phyloP scores from a whole-genome alignment of 2,888 invertebrate genomes.

The Synanthedon tipuliformis region DNA sequence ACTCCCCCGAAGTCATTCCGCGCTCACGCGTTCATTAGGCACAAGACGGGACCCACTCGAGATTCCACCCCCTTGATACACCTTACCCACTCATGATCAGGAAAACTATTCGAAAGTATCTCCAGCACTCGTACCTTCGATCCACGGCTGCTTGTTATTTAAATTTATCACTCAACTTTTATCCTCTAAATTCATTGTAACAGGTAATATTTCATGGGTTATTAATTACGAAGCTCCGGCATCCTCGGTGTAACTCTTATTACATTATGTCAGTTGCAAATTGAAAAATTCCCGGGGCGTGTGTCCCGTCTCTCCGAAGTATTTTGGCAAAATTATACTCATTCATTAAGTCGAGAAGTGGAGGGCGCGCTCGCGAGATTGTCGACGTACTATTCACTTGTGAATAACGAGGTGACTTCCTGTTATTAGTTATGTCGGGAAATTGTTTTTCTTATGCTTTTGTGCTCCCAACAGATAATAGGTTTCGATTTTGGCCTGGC shows the following conservation, averaged over 20 bases:
- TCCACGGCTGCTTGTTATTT: conserved; percentile 55
- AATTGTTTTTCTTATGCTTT: conserved; percentile 59
- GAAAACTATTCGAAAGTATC: conserved; percentile 64
- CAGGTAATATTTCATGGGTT: conserved; percentile 69
- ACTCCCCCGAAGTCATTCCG: conserved; percentile 64
- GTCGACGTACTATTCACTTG: conserved; percentile 63
- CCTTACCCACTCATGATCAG: conserved; percentile 58
- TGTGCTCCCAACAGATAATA: conserved; percentile 13
- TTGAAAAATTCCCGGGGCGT: conserved; percentile 70
- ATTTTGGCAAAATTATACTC: conserved; percentile 70
- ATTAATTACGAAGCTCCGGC: conserved; percentile 66
- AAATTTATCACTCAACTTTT: conserved; percentile 71
- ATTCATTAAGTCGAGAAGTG: conserved; percentile 67
- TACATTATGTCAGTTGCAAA: conserved; percentile 70
- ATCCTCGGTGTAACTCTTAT: conserved; percentile 68
- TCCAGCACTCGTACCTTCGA: conserved; percentile 35
- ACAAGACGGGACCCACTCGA: conserved; percentile 52
- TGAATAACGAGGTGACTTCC: conserved; percentile 67
- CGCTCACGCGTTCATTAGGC: conserved; percentile 68
- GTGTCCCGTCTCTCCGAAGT: conserved; percentile 67
- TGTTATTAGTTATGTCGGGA: conserved; percentile 63
- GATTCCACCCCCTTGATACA: conserved; percentile 42
- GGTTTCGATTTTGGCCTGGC: neutral
- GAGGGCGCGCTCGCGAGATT: conserved; percentile 60
- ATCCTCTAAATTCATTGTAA: conserved; percentile 67